Base-by-base conservation (phyloP, 2,888 invertebrate genomes). In the Clepsis dumicolana region DNA sequence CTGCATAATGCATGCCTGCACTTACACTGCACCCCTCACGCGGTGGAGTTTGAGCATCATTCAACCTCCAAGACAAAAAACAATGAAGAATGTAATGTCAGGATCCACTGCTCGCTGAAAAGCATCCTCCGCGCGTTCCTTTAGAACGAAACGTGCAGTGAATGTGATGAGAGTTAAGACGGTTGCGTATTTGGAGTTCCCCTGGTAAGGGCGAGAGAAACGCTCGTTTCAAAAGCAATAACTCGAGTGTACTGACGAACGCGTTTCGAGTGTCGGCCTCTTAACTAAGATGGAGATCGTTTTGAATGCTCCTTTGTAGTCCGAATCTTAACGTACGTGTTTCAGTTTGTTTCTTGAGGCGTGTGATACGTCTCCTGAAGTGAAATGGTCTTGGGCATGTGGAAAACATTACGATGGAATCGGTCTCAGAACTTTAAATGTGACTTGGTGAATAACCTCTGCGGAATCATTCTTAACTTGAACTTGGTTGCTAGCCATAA, bases 231-330 rank as follows among this genome's bases (percentile, higher is more conserved):
- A 79, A 86, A 85, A 87, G 88, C 76, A 80, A 79, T 86, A 87
- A 85, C 88, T 87, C 80, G 83, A 90, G 89, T 86, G 87, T 84
- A 84, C 88, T 88, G 91, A 89, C 86, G 88, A 85, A 86, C 87
- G 88, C 87, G 84, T 81, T 86, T 85, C 81, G 77, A 89, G 89
- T 85, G 87, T 82, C 85, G 77, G 80, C 85, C 85, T 80, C 87
- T 87, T 85, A 83, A 86, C 84, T 87, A 85, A 85, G 85, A 81
- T 77, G 78, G 75, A 82, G 79, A 88, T 88, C 85, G 82, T 82
- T 87, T 84, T 85, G 86, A 86, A 88, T 85, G 84, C 83, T 85
- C 81, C 82, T 88, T 87, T 85, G 85, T 85, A 80, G 79, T 74
- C 74, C 71, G 74, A 70, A 77, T 75, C 79, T 77, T 75, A 77